These are phyloP conservation scores for Limnephilus lunatus DNA, from an alignment of 2,888 invertebrate species.

Conservation along the genomic window DNA sequence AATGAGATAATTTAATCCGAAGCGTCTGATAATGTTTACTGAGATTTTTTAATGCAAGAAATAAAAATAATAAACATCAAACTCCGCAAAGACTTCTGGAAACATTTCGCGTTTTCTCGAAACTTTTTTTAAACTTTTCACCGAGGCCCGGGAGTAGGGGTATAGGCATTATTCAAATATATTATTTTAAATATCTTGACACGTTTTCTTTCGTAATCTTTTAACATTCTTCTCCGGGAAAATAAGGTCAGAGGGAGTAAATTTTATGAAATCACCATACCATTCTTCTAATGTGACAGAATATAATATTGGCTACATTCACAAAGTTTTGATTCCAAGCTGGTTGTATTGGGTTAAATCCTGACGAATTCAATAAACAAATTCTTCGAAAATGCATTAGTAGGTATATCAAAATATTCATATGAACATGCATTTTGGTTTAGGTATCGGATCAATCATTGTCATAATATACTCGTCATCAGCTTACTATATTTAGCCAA, in stretches of 20 bases:
- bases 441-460: no score
- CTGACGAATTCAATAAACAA: no score
- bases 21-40: constrained; percentile 52
- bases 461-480: no score
- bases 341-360: no score
- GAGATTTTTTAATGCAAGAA: constrained; percentile 26
- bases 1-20: constrained; percentile 49
- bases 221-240: neutral
- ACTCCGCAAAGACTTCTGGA: neutral
- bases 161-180: neutral
- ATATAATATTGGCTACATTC: no score
- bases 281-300: neutral
- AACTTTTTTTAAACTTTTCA: neutral
- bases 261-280: neutral
- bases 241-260: neutral
- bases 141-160: neutral
- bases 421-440: no score
- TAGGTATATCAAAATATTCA: no score
- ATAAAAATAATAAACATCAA: constrained; percentile 18
- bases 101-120: neutral
- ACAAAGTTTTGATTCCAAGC: no score
- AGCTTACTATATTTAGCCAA: no score
- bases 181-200: neutral
- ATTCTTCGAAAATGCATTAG: no score
- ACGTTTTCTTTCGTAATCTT: neutral